Percentiles rank a stretch among this genome's conserved stretches.
phyloP scores from a whole-genome alignment of 2,113 vertebrate species.

The Thymallus thymallus region DNA sequence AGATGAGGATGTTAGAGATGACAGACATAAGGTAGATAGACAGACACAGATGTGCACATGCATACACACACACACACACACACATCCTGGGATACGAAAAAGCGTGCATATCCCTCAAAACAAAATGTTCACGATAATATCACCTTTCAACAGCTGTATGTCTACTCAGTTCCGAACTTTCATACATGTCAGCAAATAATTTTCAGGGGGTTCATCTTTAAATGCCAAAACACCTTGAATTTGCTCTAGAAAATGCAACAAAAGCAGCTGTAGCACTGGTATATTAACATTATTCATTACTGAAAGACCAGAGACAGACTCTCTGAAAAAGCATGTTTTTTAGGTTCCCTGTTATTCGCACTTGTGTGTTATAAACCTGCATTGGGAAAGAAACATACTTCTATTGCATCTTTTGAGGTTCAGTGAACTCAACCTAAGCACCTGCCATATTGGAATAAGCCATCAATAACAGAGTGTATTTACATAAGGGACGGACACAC shows the following conservation, averaged over 20 bases:
- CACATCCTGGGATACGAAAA: background rate
- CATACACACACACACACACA: slow-evolving; percentile 15
- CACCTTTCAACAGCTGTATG: slow-evolving; percentile 7
- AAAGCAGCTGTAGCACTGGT: background rate
- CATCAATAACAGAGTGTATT: slow-evolving; percentile 53
- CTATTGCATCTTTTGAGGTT: slow-evolving; percentile 58
- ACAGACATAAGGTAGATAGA: background rate
- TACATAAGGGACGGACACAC: slow-evolving; percentile 30
- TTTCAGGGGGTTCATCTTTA: background rate
- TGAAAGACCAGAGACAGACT: background rate
- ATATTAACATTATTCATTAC: background rate
- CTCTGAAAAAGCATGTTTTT: background rate
- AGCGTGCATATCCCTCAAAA: background rate
- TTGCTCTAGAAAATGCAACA: background rate
- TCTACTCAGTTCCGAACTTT: too few relatives aligned
- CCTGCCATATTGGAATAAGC: slow-evolving; percentile 50
- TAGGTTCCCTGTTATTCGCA: slow-evolving; percentile 22
- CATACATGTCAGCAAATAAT: too few relatives aligned
- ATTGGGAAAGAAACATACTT: slow-evolving; percentile 33
- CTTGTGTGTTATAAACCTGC: slow-evolving; percentile 42
- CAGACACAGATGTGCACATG: background rate
- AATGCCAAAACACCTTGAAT: background rate
- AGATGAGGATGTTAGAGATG: background rate
- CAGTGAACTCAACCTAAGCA: slow-evolving; percentile 57
- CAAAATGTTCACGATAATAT: background rate